Evolutionary conservation across 2,888 invertebrate species (phyloP).

Genomic region (Nomada ferruginata): DNA sequence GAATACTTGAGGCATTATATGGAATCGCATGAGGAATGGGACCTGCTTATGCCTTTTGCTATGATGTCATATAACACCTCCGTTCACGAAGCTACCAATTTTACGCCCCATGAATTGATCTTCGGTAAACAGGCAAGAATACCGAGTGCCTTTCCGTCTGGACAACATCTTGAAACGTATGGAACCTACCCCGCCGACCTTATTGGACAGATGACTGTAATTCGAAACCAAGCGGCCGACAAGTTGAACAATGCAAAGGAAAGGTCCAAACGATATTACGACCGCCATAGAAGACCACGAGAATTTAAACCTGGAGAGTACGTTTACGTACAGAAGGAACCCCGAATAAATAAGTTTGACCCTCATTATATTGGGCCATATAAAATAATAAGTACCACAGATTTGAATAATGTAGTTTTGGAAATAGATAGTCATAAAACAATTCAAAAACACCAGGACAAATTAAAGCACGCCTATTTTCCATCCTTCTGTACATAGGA

Average conservation of each 20-base stretch:
- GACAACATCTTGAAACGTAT: too few species aligned
- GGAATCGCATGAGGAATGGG: too few species aligned
- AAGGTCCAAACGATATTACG: slow-evolving; percentile 4
- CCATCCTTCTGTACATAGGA: too few species aligned
- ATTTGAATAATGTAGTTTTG: neutral
- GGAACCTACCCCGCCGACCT: too few species aligned
- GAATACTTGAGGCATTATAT: too few species aligned
- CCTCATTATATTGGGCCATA: slow-evolving; percentile 4
- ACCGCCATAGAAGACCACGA: neutral
- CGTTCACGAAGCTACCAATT: too few species aligned
- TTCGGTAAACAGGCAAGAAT: too few species aligned
- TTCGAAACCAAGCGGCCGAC: neutral
- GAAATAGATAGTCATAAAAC: neutral
- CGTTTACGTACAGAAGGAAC: slow-evolving; percentile 9
- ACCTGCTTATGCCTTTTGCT: too few species aligned
- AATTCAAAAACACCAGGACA: slow-evolving; percentile 4
- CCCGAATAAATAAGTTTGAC: slow-evolving; percentile 3
- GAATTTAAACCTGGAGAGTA: neutral
- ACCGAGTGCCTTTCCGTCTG: too few species aligned
- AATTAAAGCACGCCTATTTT: neutral
- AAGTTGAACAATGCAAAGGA: slow-evolving; percentile 6
- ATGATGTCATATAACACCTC: too few species aligned
- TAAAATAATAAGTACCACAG: neutral
- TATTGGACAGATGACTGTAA: neutral
- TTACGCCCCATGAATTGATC: too few species aligned